These are phyloP conservation scores for Cheracebus regulus DNA, from an alignment of 2,797 vertebrate species.

Conservation along the genomic window DNA sequence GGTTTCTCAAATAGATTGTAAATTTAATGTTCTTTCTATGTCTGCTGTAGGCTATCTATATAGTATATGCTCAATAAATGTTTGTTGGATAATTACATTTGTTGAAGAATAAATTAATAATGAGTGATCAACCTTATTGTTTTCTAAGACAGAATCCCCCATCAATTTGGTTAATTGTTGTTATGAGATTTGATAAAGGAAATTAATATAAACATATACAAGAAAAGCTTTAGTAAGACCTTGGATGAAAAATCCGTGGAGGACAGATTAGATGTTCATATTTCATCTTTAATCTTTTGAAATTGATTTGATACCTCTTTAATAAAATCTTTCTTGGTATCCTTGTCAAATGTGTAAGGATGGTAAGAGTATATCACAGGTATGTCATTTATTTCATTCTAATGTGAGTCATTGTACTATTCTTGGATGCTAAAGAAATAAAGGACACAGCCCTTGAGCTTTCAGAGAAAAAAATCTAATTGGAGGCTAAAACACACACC, in stretches of 20 bases:
- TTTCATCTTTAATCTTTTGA: conserved; percentile 58
- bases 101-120: conserved; percentile 43
- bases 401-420: conserved; percentile 43
- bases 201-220: conserved; percentile 15
- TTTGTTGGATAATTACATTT: conserved; percentile 27
- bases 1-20: conserved; percentile 6
- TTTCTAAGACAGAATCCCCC: conserved; percentile 40
- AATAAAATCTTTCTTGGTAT: conserved; percentile 51
- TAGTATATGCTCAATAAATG: conserved; percentile 6
- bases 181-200: conserved; percentile 47
- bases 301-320: conserved; percentile 51
- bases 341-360: conserved; percentile 36
- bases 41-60: background rate
- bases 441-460: conserved; percentile 34
- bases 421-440: conserved; percentile 59
- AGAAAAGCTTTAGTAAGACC: conserved; percentile 43
- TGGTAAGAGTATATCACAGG: conserved; percentile 28
- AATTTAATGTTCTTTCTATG: conserved; percentile 20
- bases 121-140: background rate
- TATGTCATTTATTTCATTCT: conserved; percentile 51
- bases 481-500: conserved; percentile 20
- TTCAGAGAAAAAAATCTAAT: conserved; percentile 52
- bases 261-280: conserved; percentile 33
- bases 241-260: background rate
- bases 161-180: conserved; percentile 36